Percentiles rank a stretch among this genome's conserved stretches.
Evolutionary conservation across 2,888 invertebrate species (phyloP).

Genomic region (Chydorus sphaericus): DNA sequence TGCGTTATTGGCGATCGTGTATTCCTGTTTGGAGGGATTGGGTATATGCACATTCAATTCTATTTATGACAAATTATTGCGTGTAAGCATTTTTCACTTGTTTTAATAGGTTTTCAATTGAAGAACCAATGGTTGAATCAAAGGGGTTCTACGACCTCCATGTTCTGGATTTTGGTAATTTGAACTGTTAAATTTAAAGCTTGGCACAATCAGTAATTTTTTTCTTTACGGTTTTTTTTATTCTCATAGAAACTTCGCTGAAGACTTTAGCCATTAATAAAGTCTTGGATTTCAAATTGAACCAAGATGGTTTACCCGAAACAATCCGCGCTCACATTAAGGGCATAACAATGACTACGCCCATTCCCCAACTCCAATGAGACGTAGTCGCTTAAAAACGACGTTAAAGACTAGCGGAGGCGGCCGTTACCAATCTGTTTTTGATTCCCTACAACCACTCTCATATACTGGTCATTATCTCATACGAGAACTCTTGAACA

Average conservation of each 20-base stretch:
- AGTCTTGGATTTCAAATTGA: slow-evolving; percentile 47
- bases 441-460: too few species aligned
- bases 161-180: slow-evolving; percentile 60
- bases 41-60: slow-evolving; percentile 36
- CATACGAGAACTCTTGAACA: too few species aligned
- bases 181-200: too few species aligned
- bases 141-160: slow-evolving; percentile 71
- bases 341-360: slow-evolving; percentile 53
- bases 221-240: neutral
- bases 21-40: slow-evolving; percentile 81
- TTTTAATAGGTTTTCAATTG: slow-evolving; percentile 16
- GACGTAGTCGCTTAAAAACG: slow-evolving; percentile 26
- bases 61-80: neutral
- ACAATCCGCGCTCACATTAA: slow-evolving; percentile 46
- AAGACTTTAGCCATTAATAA: slow-evolving; percentile 53
- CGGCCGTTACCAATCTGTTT: neutral
- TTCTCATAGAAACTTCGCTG: slow-evolving; percentile 42
- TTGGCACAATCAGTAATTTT: too few species aligned
- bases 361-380: too few species aligned
- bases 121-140: slow-evolving; percentile 28
- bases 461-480: too few species aligned
- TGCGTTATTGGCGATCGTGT: slow-evolving; percentile 54
- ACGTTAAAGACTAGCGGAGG: slow-evolving; percentile 7
- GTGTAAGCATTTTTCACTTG: neutral
- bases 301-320: slow-evolving; percentile 44